Evolutionary conservation across 2,797 vertebrate genomes (phyloP).

Genomic region (Peromyscus attwateri): DNA sequence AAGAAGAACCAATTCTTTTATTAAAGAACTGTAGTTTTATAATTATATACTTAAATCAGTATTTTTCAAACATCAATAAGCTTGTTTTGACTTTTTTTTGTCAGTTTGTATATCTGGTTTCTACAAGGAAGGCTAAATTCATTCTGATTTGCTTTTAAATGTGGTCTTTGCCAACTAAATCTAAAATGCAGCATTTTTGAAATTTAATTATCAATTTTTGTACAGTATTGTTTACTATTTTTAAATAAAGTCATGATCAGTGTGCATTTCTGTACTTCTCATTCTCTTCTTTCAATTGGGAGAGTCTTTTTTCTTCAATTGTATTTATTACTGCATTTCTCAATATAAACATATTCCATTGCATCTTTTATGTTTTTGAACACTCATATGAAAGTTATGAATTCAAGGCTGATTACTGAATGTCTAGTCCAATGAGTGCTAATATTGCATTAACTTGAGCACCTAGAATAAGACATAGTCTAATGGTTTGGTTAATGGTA

Average conservation of each 20-base stretch:
- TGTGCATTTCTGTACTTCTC: constrained; percentile 86
- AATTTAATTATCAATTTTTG: constrained; percentile 84
- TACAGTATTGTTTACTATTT: constrained; percentile 86
- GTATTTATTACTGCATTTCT: constrained; percentile 96
- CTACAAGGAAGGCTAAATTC: constrained; percentile 79
- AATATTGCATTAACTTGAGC: neutral
- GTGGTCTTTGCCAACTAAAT: constrained; percentile 85
- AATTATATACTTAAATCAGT: constrained; percentile 82
- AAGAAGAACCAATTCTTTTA: constrained; percentile 88
- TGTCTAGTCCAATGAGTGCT: neutral
- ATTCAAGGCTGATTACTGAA: neutral
- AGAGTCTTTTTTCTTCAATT: constrained; percentile 88
- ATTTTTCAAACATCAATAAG: constrained; percentile 82
- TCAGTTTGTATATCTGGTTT: constrained; percentile 82
- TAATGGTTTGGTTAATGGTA: neutral
- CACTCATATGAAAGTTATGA: constrained; percentile 79
- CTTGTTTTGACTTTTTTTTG: constrained; percentile 69
- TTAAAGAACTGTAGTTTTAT: constrained; percentile 88
- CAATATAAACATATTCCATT: constrained; percentile 92
- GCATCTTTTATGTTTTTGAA: constrained; percentile 93
- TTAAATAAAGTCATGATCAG: constrained; percentile 87
- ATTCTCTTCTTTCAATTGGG: constrained; percentile 87
- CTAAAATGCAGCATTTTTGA: constrained; percentile 82
- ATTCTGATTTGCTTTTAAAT: constrained; percentile 80
- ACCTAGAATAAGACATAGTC: neutral